Evolutionary conservation across 2,888 invertebrate genomes (phyloP).

Genomic region (Nebria salina): DNA sequence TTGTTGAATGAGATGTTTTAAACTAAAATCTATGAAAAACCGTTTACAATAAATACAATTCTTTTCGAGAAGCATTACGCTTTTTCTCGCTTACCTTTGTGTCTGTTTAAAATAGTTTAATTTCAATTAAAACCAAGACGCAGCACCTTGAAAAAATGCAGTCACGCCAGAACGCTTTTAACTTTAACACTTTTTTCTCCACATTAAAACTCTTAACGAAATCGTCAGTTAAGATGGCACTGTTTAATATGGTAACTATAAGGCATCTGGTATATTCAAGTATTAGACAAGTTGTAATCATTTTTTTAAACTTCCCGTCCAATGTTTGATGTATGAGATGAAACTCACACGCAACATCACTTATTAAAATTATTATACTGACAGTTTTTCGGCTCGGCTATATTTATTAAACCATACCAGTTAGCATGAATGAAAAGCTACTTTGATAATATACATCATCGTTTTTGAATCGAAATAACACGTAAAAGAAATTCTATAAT

Average conservation of each 20-base stretch:
- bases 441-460: not conserved
- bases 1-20: not conserved
- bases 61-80: not conserved
- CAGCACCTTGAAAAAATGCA: not conserved
- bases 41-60: not conserved
- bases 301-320: not conserved
- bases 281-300: not conserved
- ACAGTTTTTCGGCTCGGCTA: not conserved
- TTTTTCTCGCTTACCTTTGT: not conserved
- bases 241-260: not conserved
- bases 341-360: not conserved
- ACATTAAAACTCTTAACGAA: not conserved
- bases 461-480: not conserved
- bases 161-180: not conserved
- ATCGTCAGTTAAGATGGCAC: not conserved
- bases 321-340: not conserved
- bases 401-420: not conserved
- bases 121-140: not conserved
- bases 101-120: not conserved
- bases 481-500: not conserved
- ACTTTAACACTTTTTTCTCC: not conserved
- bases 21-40: not conserved
- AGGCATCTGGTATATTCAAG: not conserved
- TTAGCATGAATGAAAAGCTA: not conserved
- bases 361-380: conserved; percentile 1